Evolutionary conservation across 2,113 vertebrate genomes (phyloP), one percentile per base, ranked within the genome.

Genomic region (Amia ocellicauda): DNA sequence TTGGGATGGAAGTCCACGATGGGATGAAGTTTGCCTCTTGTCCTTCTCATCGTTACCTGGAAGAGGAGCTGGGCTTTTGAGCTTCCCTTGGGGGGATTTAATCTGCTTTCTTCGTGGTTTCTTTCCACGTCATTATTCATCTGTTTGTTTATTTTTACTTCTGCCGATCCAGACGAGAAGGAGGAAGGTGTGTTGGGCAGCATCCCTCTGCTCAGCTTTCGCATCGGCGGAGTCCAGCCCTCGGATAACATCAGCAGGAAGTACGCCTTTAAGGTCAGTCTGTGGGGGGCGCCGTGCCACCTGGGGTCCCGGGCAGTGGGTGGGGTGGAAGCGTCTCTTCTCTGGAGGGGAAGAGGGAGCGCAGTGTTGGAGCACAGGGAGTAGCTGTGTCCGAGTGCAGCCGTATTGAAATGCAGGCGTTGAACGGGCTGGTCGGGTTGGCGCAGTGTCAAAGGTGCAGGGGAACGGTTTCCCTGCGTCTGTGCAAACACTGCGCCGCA

Each of bases 181-280:
- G 95, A 99, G 79, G 94, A 98, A 69, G 86, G 77, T 7, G 76
- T 97, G 58, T 78, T 99, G 79, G 95, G 94, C 62, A 98, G 95
- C 80, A 89, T 98, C 62, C 94, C 95, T 0, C 88, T 99, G 58
- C 89, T 98, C 71, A 98, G 92, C 82, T 98, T 98, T 85, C 89
- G 85, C 9, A 90, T 98, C 23, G 84, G 90, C 0, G 85, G 80
- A 0, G 90, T 95, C 64, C 92, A 93, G 62, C 83, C 91, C 1
- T 89, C 85, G 0, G 95, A 98, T 75, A 97, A 93, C 90, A 90
- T 98, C 89, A 95, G 87, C 84, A 88, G 93, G 67, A 98, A 92
- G 66, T 90, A 94, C 74, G 91, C 94, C 22, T 99, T 98, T 90
- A 96, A 98, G 96, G 95, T 99, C 75, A 85, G 95, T 28, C 22